Evolutionary conservation across 1,140 invertebrate species (phyloP).

Genomic region (silkworm (Bombyx mori)): ASM3026992v2 NC_085109.1:9185001-9185500

Average conservation of each 20-base stretch:
- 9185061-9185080: constrained; percentile 49
- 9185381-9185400: too few relatives aligned
- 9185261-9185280: not conserved
- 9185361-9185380: too few relatives aligned
- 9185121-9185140: constrained; percentile 17
- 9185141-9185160: constrained; percentile 51
- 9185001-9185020: constrained; percentile 29
- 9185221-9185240: too few relatives aligned
- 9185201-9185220: too few relatives aligned
- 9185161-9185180: constrained; percentile 37
- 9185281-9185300: not conserved
- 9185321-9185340: too few relatives aligned
- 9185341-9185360: too few relatives aligned
- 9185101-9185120: constrained; percentile 13
- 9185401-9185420: too few relatives aligned
- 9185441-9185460: too few relatives aligned
- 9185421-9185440: too few relatives aligned
- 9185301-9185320: not conserved
- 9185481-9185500: too few relatives aligned
- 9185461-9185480: too few relatives aligned
- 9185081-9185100: constrained; percentile 33
- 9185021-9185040: constrained; percentile 35
- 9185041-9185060: constrained; percentile 61
- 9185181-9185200: constrained; percentile 14
- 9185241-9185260: not conserved